Evolutionary conservation across 2,113 vertebrate genomes (phyloP).

Genomic region (Lipophrys pholis): DNA sequence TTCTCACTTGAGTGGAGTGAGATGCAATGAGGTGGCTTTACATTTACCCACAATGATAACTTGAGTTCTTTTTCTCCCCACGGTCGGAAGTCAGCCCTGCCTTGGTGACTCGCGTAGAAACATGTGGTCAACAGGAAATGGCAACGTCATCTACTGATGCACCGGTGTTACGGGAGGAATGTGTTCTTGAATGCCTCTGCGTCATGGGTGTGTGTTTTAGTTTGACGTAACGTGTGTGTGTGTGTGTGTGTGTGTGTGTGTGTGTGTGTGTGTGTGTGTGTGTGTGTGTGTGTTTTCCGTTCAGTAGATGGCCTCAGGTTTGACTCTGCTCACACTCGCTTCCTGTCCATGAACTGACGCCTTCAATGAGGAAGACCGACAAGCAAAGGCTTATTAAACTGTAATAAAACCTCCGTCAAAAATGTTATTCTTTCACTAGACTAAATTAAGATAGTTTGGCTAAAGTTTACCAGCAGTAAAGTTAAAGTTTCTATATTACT

Average conservation of each 20-base stretch:
- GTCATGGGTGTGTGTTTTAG: too few species aligned
- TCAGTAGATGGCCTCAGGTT: background rate
- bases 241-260: background rate
- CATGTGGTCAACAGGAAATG: slow-evolving; percentile 4
- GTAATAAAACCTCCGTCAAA: too few species aligned
- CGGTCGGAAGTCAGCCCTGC: too few species aligned
- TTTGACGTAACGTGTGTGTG: too few species aligned
- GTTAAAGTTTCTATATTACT: background rate
- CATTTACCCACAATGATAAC: background rate
- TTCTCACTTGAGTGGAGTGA: slow-evolving; percentile 9
- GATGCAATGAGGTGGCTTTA: background rate
- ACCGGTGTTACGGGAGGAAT: background rate
- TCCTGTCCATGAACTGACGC: too few species aligned
- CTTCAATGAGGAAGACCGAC: too few species aligned
- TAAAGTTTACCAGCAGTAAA: background rate
- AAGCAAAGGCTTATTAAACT: too few species aligned
- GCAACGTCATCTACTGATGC: background rate
- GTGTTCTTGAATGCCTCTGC: background rate
- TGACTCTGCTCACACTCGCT: background rate
- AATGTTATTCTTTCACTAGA: too few species aligned
- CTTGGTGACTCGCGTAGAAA: slow-evolving; percentile 20
- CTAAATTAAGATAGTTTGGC: too few species aligned
- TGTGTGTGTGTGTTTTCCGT: slow-evolving; percentile 6
- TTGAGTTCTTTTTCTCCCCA: background rate
- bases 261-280: background rate